These are phyloP conservation scores for Mobula birostris DNA, from an alignment of 2,113 vertebrate species.

Conservation along the genomic window DNA sequence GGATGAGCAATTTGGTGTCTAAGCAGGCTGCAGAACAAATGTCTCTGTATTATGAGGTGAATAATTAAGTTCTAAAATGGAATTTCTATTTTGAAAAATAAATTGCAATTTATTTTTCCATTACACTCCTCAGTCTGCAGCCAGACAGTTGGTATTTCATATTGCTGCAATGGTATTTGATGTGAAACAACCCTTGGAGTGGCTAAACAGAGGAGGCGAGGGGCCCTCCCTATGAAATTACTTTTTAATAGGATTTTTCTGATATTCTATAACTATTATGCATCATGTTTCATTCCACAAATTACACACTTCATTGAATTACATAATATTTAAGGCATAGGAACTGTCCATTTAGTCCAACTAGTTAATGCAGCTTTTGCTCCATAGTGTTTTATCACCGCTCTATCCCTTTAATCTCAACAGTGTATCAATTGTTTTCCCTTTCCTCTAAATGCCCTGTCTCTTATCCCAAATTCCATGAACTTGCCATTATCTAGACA, in stretches of 20 bases:
- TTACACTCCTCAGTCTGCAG: neutral
- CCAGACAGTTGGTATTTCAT: neutral
- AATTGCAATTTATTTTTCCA: neutral
- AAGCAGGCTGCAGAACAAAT: neutral
- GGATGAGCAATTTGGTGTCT: neutral
- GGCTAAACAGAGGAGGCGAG: neutral
- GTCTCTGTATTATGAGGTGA: neutral
- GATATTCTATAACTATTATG: neutral
- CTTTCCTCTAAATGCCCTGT: neutral
- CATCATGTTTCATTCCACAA: neutral
- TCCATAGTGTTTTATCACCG: too few relatives aligned
- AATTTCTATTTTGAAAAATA: neutral
- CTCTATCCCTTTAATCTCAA: neutral
- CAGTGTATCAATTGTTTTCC: neutral
- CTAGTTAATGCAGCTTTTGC: neutral
- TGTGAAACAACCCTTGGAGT: neutral
- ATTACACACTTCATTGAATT: neutral
- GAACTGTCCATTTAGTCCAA: neutral
- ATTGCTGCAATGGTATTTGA: neutral
- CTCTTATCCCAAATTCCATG: neutral
- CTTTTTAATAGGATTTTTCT: neutral
- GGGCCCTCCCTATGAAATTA: neutral
- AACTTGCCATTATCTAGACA: neutral
- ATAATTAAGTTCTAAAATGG: neutral
- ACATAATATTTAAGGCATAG: neutral